Base-by-base conservation (phyloP, 1,140 invertebrate genomes). In the Drosophila triauraria region DNA sequence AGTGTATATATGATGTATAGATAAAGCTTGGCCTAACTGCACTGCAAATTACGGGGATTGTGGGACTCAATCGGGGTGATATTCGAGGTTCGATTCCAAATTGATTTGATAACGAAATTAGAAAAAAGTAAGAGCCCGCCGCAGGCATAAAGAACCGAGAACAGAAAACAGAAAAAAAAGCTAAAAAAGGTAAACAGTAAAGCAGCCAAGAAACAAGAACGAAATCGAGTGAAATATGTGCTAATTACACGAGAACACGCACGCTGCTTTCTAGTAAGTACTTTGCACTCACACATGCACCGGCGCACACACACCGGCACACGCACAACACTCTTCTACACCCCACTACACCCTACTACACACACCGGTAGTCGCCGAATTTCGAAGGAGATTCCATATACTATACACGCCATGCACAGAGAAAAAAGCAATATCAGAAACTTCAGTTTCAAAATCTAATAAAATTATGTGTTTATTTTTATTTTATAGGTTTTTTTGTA, bases 181-280 rank as follows among this genome's bases (percentile, higher is more conserved):
- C 44, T 20, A 64, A 51, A 35, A 59, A 75, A 68, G 46, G 67
- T 56, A 62, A 76, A 48, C 47, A 67, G 40, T 56, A 20, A 54
- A 38, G 48, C 61, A 77, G 48, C 35, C 32, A 71, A 61, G 58
- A 78, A 75, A 74, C 27, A 61, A 71, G 35, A 72, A 75, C 27
- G 59, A 58, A 69, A 69, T 78, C 64, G 57, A 78, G 56, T 78
- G 57, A 78, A 78, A 78, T 56, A 56, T 78, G 75, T 78, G 75
- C 75, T 78, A 78, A 78, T 78, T 78, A 78, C 75, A 78, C 54
- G 56, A 61, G 57, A 78, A 69, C 75, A 78, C 75, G 75, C 75
- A 78, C 75, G 63, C 75, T 54, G 75, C 75, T 78, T 78, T 78
- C 75, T 78, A 78, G 75, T 78, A 78, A 78, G 74, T 78, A 78